Percentiles rank a stretch among this genome's conserved stretches.
Conservation (phyloP, 2,113 vertebrate species). For the cattle (Bos taurus) region ARS-UCD2.0 NC_037339.1:58138501-58139000, state of each 20-base stretch:
- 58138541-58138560: background rate
- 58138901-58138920: background rate
- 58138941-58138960: background rate
- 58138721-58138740: background rate
- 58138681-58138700: background rate
- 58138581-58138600: background rate
- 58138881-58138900: background rate
- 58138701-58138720: background rate
- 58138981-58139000: background rate
- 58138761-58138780: background rate
- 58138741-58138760: background rate
- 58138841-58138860: background rate
- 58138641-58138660: background rate
- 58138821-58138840: background rate
- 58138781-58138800: background rate
- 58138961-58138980: background rate
- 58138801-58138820: background rate
- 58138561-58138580: background rate
- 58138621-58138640: background rate
- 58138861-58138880: background rate
- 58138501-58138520: background rate
- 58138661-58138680: background rate
- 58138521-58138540: fast-evolving
- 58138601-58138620: background rate
- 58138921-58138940: background rate